Evolutionary conservation across 2,797 vertebrate genomes (phyloP).

Genomic region (Lacerta bilineata): DNA sequence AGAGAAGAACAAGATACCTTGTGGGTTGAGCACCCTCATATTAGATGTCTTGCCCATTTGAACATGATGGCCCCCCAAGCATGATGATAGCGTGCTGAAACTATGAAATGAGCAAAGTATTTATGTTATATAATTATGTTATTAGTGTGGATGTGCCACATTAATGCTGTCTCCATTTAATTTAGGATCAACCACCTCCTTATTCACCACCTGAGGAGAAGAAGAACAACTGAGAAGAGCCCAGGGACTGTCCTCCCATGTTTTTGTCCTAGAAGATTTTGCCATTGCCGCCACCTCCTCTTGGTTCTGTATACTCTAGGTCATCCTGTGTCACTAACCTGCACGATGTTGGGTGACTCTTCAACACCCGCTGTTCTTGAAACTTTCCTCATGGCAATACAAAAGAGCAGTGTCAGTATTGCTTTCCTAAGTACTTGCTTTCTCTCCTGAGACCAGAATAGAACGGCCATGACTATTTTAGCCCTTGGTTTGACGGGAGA

Average conservation of each 20-base stretch:
- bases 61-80: background rate
- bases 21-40: background rate
- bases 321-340: slow-evolving; percentile 50
- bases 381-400: slow-evolving; percentile 49
- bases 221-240: slow-evolving; percentile 81
- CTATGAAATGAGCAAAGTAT: slow-evolving; percentile 4
- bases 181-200: slow-evolving; percentile 90
- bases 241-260: slow-evolving; percentile 13
- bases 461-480: slow-evolving; percentile 51
- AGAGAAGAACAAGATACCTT: background rate
- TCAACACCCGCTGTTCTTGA: slow-evolving; percentile 45
- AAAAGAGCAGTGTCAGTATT: slow-evolving; percentile 43
- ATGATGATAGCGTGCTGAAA: background rate
- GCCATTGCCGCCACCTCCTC: slow-evolving; percentile 39
- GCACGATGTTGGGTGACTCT: slow-evolving; percentile 41
- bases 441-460: slow-evolving; percentile 43
- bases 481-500: slow-evolving; percentile 55
- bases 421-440: slow-evolving; percentile 61
- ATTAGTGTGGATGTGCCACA: slow-evolving; percentile 22
- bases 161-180: slow-evolving; percentile 10
- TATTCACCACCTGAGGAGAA: slow-evolving; percentile 88
- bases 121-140: no score
- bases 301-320: slow-evolving; percentile 57
- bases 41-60: background rate
- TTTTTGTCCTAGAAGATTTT: slow-evolving; percentile 56